phyloP scores from a whole-genome alignment of 1,140 invertebrate species.

The Proctacanthus coquilletti region DNA sequence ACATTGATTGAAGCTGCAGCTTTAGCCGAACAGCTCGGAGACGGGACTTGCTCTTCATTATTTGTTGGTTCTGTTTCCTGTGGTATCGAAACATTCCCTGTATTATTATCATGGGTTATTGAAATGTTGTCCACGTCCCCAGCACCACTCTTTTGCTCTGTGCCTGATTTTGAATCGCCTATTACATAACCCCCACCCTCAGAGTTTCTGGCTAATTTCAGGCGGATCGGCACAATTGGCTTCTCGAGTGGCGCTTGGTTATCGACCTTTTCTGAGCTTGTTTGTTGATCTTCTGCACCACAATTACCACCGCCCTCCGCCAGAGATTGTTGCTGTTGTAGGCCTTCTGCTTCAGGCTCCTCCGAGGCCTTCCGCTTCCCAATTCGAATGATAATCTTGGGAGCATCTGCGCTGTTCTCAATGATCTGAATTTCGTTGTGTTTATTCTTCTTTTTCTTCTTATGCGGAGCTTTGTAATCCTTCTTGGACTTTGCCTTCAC shows the following conservation, averaged over 20 bases:
- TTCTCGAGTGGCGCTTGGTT: too few relatives aligned
- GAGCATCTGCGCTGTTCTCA: slow-evolving; percentile 32
- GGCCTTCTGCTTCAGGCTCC: slow-evolving; percentile 1
- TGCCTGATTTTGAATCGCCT: slow-evolving; percentile 18
- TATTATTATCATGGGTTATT: neutral
- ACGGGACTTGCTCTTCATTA: too few relatives aligned
- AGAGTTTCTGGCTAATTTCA: slow-evolving; percentile 64
- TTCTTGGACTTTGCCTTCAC: slow-evolving; percentile 34
- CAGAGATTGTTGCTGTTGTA: neutral
- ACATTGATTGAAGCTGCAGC: neutral
- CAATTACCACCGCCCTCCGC: slow-evolving; percentile 2
- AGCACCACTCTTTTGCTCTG: slow-evolving; percentile 6
- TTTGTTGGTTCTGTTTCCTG: too few relatives aligned
- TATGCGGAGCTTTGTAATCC: slow-evolving; percentile 40
- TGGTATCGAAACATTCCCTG: neutral
- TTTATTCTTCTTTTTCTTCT: slow-evolving; percentile 50
- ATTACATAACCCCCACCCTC: slow-evolving; percentile 52
- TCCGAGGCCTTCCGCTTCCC: slow-evolving; percentile 27
- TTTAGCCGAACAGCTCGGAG: neutral
- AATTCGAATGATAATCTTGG: slow-evolving; percentile 49
- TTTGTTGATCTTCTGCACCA: slow-evolving; percentile 15
- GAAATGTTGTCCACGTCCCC: slow-evolving; percentile 1
- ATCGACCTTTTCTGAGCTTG: too few relatives aligned
- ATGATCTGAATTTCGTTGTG: slow-evolving; percentile 34
- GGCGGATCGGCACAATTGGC: slow-evolving; percentile 59